A percentile compares a stretch with the other conserved stretches of the same genome.
Evolutionary conservation across 2,113 vertebrate species (phyloP).

Genomic region (Hystrix brachyura): DNA sequence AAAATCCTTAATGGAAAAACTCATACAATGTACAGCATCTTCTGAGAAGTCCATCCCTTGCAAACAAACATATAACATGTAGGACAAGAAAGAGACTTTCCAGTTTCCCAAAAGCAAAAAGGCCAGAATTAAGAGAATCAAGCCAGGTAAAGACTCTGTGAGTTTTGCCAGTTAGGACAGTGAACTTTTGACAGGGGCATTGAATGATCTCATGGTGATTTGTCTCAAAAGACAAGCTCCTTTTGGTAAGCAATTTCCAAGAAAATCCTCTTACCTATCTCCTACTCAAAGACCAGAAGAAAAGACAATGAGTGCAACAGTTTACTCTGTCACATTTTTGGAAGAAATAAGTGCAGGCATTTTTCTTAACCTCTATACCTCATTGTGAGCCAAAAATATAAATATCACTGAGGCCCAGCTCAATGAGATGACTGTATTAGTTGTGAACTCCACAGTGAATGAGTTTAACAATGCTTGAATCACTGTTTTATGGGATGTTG

Average conservation of each 20-base stretch:
- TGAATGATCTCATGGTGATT: neutral
- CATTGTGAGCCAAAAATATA: conserved; percentile 26
- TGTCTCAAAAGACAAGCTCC: conserved; percentile 10
- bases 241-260: conserved; percentile 6
- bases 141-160: conserved; percentile 18
- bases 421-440: conserved; percentile 44
- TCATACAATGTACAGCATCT: neutral
- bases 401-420: conserved; percentile 44
- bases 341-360: conserved; percentile 54
- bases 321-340: conserved; percentile 61
- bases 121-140: conserved; percentile 45
- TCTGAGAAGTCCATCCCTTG: neutral
- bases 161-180: neutral
- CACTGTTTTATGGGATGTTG: conserved; percentile 27
- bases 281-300: neutral
- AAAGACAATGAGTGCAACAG: neutral
- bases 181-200: neutral
- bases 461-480: conserved; percentile 51
- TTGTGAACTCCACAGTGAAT: conserved; percentile 28
- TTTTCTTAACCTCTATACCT: conserved; percentile 44
- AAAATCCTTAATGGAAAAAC: conserved; percentile 63
- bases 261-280: neutral
- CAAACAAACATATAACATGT: neutral
- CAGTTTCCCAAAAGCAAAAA: conserved; percentile 3
- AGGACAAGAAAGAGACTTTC: neutral